Conservation (phyloP, 2,888 invertebrate genomes). For the Lasioglossum zephyrum region DNA sequence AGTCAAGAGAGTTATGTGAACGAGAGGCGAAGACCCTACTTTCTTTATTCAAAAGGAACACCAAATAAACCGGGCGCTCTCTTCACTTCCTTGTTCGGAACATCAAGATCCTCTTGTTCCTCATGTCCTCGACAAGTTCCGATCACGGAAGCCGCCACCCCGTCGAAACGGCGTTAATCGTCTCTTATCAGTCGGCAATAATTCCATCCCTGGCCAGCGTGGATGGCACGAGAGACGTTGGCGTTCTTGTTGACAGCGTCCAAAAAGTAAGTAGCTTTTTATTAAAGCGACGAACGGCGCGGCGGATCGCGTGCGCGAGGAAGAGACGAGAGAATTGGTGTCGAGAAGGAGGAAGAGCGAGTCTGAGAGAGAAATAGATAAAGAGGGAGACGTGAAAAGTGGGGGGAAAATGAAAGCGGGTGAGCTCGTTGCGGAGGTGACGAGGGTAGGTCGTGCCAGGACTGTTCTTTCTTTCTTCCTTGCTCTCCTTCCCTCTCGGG, state of each 20-base stretch:
- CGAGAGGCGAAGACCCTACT: no score
- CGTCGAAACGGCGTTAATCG: slow-evolving; percentile 14
- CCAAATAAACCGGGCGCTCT: no score
- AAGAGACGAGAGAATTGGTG: slow-evolving; percentile 35
- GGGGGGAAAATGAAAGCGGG: slow-evolving; percentile 70
- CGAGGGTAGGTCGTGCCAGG: slow-evolving; percentile 73
- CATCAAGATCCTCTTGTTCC: neutral
- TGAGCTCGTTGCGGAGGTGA: slow-evolving; percentile 76
- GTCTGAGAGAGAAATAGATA: neutral
- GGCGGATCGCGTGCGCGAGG: slow-evolving; percentile 29
- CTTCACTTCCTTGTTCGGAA: neutral
- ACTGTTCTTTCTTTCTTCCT: slow-evolving; percentile 25
- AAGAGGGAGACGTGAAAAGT: slow-evolving; percentile 24
- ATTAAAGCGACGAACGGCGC: slow-evolving; percentile 69
- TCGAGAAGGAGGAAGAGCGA: neutral
- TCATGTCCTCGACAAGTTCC: neutral
- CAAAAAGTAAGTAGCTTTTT: slow-evolving; percentile 76
- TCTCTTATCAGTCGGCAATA: slow-evolving; percentile 55
- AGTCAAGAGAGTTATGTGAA: no score
- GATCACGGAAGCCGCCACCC: neutral
- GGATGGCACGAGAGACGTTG: slow-evolving; percentile 48
- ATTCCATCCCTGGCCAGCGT: slow-evolving; percentile 34
- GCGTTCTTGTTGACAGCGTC: slow-evolving; percentile 56
- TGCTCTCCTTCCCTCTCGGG: slow-evolving; percentile 39
- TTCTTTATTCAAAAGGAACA: no score